Evolutionary conservation across 1,140 invertebrate genomes (phyloP).

Genomic region (Dinothrombium tinctorium): DNA sequence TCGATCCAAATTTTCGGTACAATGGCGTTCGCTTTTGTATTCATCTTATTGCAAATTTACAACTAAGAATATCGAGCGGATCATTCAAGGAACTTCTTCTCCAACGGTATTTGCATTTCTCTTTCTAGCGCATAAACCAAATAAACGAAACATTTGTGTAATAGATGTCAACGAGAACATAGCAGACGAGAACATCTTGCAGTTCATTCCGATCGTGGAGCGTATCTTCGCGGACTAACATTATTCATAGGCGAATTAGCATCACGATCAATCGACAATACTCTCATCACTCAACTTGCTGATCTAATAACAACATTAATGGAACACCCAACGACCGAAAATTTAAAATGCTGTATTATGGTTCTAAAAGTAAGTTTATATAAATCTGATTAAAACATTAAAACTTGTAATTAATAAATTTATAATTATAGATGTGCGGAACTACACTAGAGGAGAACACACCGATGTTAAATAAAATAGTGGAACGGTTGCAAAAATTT

Average conservation of each 20-base stretch:
- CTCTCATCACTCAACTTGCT: slow-evolving; percentile 6
- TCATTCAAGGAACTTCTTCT: slow-evolving; percentile 27
- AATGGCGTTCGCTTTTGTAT: slow-evolving; percentile 35
- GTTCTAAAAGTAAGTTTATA: slow-evolving; percentile 24
- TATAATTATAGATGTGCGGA: slow-evolving; percentile 3
- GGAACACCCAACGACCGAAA: slow-evolving; percentile 6
- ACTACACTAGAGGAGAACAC: background rate
- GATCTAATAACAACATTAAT: slow-evolving; percentile 12
- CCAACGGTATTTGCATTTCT: slow-evolving; percentile 17
- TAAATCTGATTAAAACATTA: background rate
- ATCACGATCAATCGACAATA: slow-evolving; percentile 6
- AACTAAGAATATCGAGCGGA: slow-evolving; percentile 13
- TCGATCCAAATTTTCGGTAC: slow-evolving; percentile 37
- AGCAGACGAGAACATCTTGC: slow-evolving; percentile 6
- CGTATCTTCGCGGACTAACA: slow-evolving; percentile 12
- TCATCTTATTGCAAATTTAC: slow-evolving; percentile 26
- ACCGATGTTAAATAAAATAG: background rate
- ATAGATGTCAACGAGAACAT: slow-evolving; percentile 12
- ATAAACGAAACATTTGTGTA: background rate
- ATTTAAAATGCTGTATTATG: slow-evolving; percentile 27
- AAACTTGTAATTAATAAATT: background rate
- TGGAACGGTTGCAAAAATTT: background rate
- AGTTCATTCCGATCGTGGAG: slow-evolving; percentile 5
- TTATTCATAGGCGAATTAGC: slow-evolving; percentile 15
- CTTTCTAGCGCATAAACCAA: background rate